Evolutionary conservation across 2,113 vertebrate species (phyloP).

Genomic region (Hippocampus comes): DNA sequence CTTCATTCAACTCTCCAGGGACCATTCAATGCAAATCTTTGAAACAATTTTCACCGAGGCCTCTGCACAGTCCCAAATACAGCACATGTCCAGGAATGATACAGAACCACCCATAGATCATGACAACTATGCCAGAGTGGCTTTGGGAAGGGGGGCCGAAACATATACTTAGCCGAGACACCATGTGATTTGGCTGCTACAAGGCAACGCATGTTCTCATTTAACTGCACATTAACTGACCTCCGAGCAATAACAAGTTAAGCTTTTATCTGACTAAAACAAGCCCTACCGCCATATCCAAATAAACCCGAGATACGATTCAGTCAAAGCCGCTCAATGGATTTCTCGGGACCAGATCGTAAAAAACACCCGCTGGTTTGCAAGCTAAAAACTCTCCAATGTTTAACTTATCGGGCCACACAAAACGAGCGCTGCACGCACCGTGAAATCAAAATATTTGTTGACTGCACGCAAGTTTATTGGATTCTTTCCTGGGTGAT

Average conservation of each 20-base stretch:
- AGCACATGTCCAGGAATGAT: slow-evolving; percentile 63
- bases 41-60: slow-evolving; percentile 48
- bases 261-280: slow-evolving; percentile 69
- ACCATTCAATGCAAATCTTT: neutral
- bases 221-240: slow-evolving; percentile 67
- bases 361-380: slow-evolving; percentile 44
- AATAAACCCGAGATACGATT: slow-evolving; percentile 63
- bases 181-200: slow-evolving; percentile 65
- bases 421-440: slow-evolving; percentile 29
- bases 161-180: slow-evolving; percentile 67
- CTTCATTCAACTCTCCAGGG: neutral
- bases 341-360: slow-evolving; percentile 31
- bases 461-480: slow-evolving; percentile 46
- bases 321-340: slow-evolving; percentile 38
- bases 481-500: slow-evolving; percentile 1
- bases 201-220: slow-evolving; percentile 58
- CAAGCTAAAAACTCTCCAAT: slow-evolving; percentile 56
- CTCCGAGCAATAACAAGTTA: slow-evolving; percentile 68
- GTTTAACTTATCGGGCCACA: slow-evolving; percentile 53
- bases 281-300: slow-evolving; percentile 53
- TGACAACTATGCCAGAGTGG: slow-evolving; percentile 53
- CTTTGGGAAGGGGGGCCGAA: slow-evolving; percentile 27
- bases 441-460: slow-evolving; percentile 56
- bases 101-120: slow-evolving; percentile 62
- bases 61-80: slow-evolving; percentile 60